Base-by-base conservation (phyloP, 2,888 invertebrate species). In the Cryptus armator region DNA sequence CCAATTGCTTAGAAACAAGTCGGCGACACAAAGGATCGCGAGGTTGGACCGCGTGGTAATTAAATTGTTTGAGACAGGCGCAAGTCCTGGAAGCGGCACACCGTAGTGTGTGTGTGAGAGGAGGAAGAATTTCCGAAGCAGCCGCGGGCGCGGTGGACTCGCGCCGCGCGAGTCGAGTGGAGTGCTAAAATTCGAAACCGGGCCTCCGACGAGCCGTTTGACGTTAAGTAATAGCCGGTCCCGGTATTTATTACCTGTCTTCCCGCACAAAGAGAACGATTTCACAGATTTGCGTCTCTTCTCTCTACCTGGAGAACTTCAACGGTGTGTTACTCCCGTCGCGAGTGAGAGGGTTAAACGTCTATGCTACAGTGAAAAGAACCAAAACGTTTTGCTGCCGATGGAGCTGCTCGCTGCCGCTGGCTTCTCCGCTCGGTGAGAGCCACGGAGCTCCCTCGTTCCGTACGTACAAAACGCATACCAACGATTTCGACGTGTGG, bases 181-280 rank as follows among this genome's bases (percentile, higher is more conserved):
- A 77, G 84, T 77, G 82, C 72, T 82, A 82, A 82, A 82, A 82
- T 82, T 77, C 51, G 77, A 77, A 82, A 84, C 84, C 72, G 62
- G 68, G 51, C 70, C 71, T 76, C 62, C 56, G 75, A 77, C 76
- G 70, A 83, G 62, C 62, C 77, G 74, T 83, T 77, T 75, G 81
- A 77, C 83, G 75, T 77, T 80, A 80, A 81, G 72, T 74, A 71
- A 76, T 75, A 84, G 80, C 84, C 84, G 75, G 64, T 74, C 51
- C 64, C 81, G 85, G 86, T 88, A 89, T 88, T 86, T 88, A 86
- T 87, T 86, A 84, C 86, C 88, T 86, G 85, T 84, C 87, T 86
- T 83, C 79, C 83, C 70, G 74, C 84, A 89, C 85, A 87, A 87
- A 86, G 87, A 71, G 56, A 81, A 84, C 86, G 84, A 85, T 88